These are phyloP conservation scores for Hypotaenidia okinawae DNA, from an alignment of 2,797 vertebrate genomes.

Conservation along the genomic window DNA sequence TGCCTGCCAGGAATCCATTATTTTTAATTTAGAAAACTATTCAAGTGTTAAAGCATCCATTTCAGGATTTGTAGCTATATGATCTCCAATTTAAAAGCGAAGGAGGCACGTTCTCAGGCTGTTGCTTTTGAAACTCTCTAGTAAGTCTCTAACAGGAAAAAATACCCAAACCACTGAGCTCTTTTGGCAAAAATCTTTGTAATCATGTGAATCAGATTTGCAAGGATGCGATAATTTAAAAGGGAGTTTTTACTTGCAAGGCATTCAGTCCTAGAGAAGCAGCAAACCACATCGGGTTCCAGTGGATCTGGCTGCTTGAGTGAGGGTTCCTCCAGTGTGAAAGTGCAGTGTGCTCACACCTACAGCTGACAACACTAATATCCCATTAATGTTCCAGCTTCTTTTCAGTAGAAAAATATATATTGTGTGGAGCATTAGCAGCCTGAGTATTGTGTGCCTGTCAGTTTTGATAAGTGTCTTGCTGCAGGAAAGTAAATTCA, in stretches of 20 bases:
- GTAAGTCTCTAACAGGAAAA: background rate
- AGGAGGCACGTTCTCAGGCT: background rate
- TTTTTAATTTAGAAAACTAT: conserved; percentile 34
- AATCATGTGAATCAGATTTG: background rate
- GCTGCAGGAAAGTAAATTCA: background rate
- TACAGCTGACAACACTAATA: background rate
- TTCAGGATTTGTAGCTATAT: background rate
- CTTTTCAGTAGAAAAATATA: background rate
- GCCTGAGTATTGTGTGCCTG: background rate
- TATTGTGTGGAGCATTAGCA: background rate
- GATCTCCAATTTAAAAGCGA: background rate
- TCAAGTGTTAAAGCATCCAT: conserved; percentile 2
- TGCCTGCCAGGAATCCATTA: background rate
- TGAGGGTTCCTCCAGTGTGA: background rate
- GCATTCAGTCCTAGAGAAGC: background rate
- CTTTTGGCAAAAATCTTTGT: background rate
- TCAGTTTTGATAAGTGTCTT: background rate
- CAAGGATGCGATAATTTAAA: background rate
- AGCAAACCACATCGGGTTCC: background rate
- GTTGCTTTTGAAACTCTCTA: background rate
- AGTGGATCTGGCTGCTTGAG: background rate
- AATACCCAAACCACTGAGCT: background rate
- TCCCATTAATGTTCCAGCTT: background rate
- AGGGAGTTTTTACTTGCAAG: background rate
- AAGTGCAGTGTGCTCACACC: background rate